These are phyloP conservation scores for Hyperoplus immaculatus DNA, from an alignment of 2,797 vertebrate species.

Conservation along the genomic window DNA sequence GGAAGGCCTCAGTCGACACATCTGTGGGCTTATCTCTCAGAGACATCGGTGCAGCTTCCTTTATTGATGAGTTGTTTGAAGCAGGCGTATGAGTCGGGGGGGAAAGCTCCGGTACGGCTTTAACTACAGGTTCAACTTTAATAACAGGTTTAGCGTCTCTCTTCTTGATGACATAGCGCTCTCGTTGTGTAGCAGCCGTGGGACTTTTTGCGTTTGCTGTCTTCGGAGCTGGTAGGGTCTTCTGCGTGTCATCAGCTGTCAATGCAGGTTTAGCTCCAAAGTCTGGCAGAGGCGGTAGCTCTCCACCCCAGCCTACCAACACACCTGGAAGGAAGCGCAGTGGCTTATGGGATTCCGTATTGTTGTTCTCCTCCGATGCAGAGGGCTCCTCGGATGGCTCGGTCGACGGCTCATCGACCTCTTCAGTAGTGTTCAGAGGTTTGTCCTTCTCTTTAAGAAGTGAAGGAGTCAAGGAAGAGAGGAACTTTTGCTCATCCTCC, in stretches of 20 bases:
- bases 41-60: slow-evolving; percentile 83
- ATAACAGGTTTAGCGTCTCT: slow-evolving; percentile 80
- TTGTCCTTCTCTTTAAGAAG: slow-evolving; percentile 90
- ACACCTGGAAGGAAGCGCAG: slow-evolving; percentile 97
- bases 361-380: slow-evolving; percentile 81
- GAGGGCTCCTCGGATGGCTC: slow-evolving; percentile 83
- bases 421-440: slow-evolving; percentile 80
- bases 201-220: slow-evolving; percentile 76
- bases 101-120: slow-evolving; percentile 69
- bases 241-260: slow-evolving; percentile 86
- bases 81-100: slow-evolving; percentile 51
- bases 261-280: slow-evolving; percentile 85
- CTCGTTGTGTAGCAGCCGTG: slow-evolving; percentile 76
- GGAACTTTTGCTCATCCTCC: slow-evolving; percentile 91
- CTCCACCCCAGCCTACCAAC: slow-evolving; percentile 93
- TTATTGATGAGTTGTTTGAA: slow-evolving; percentile 50
- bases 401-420: slow-evolving; percentile 78
- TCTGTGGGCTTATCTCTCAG: slow-evolving; percentile 96
- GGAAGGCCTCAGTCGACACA: slow-evolving; percentile 94
- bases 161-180: slow-evolving; percentile 87
- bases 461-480: slow-evolving; percentile 88
- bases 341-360: slow-evolving; percentile 90
- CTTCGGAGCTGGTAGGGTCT: slow-evolving; percentile 75
- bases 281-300: slow-evolving; percentile 90
- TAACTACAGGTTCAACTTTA: slow-evolving; percentile 15